Evolutionary conservation across 2,888 invertebrate genomes (phyloP).

Genomic region (Himalopsyche kuldschensis): DNA sequence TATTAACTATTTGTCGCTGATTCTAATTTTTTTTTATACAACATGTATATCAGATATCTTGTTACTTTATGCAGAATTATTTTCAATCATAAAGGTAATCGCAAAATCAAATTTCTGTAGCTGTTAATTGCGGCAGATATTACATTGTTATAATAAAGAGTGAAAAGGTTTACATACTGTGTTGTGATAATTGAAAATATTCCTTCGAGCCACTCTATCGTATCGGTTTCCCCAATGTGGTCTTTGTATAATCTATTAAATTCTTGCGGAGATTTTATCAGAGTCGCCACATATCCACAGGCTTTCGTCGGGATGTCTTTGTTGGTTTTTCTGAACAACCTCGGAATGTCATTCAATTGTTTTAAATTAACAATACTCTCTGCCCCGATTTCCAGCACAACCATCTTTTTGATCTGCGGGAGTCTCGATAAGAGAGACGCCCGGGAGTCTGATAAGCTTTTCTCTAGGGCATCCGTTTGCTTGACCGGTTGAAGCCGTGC

Average conservation of each 20-base stretch:
- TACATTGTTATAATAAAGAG: background rate
- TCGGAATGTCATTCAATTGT: constrained; percentile 90
- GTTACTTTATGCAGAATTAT: no score
- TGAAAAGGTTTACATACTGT: constrained; percentile 54
- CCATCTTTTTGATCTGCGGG: constrained; percentile 47
- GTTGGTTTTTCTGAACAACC: constrained; percentile 90
- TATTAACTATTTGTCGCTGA: no score
- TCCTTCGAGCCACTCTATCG: constrained; percentile 48
- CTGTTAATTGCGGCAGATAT: background rate
- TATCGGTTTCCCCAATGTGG: constrained; percentile 49
- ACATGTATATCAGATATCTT: no score
- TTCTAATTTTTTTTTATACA: no score
- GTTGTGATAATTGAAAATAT: constrained; percentile 58
- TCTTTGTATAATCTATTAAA: constrained; percentile 58
- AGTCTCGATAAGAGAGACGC: constrained; percentile 29
- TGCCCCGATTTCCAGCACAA: constrained; percentile 48
- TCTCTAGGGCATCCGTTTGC: constrained; percentile 23
- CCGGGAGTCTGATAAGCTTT: constrained; percentile 33
- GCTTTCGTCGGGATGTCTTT: constrained; percentile 80
- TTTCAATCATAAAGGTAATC: no score
- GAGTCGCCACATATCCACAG: constrained; percentile 75
- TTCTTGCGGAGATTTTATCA: constrained; percentile 62
- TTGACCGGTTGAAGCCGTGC: constrained; percentile 41
- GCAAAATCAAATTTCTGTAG: no score
- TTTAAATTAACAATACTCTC: constrained; percentile 66